A percentile compares a stretch with the other conserved stretches of the same genome.
These are phyloP conservation scores for Lycia hirtaria DNA, from an alignment of 2,888 invertebrate species.

Conservation along the genomic window DNA sequence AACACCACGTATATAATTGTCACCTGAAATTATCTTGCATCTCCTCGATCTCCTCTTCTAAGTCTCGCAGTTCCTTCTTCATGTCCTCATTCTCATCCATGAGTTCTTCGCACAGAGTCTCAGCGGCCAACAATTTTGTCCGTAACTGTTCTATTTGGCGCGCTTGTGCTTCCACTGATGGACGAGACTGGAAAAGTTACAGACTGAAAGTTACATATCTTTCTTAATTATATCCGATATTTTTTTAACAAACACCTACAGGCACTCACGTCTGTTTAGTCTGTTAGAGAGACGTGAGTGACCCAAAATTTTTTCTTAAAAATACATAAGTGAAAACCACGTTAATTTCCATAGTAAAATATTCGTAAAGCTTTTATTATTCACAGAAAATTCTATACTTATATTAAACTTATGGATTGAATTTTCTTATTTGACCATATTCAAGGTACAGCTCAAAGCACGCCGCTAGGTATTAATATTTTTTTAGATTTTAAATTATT, in stretches of 20 bases:
- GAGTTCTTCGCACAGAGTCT: slow-evolving; percentile 95
- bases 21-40: slow-evolving; percentile 97
- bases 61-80: slow-evolving; percentile 95
- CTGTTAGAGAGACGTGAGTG: no score
- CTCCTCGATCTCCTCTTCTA: slow-evolving; percentile 99
- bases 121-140: slow-evolving; percentile 94
- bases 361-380: background rate
- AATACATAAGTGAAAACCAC: no score
- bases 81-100: slow-evolving; percentile 98
- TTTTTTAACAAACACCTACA: no score
- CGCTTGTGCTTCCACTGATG: slow-evolving; percentile 85
- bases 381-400: background rate
- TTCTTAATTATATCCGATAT: background rate
- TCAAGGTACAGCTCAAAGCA: no score
- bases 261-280: no score
- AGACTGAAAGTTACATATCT: background rate
- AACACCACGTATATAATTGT: slow-evolving; percentile 10
- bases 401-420: background rate
- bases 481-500: no score
- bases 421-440: no score
- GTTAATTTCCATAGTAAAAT: no score
- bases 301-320: no score
- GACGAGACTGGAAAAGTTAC: slow-evolving; percentile 76
- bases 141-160: slow-evolving; percentile 89
- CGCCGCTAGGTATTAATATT: no score